Evolutionary conservation across 2,113 vertebrate genomes (phyloP).

Genomic region (Microcebus griseorufus): DNA sequence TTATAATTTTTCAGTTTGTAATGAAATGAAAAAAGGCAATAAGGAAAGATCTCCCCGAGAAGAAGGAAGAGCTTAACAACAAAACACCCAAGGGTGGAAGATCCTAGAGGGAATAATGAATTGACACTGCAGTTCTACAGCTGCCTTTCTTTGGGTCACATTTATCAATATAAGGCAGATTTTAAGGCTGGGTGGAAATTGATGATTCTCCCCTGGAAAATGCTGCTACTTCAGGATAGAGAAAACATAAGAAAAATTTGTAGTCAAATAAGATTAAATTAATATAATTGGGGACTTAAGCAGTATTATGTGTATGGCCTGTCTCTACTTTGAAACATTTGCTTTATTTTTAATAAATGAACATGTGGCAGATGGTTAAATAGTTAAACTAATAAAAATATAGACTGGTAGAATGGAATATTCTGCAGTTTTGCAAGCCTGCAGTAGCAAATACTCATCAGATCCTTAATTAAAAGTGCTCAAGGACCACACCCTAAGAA

Average conservation of each 20-base stretch:
- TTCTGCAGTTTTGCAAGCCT: too few relatives aligned
- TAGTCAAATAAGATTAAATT: background rate
- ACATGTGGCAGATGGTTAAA: background rate
- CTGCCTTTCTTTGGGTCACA: background rate
- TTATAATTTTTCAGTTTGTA: background rate
- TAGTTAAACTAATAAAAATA: background rate
- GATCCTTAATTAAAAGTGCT: background rate
- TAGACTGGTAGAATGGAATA: background rate
- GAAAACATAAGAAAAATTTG: background rate
- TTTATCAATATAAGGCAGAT: background rate
- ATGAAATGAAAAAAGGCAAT: background rate
- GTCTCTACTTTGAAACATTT: too few relatives aligned
- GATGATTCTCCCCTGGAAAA: background rate
- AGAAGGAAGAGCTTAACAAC: background rate
- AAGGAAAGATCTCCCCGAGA: background rate
- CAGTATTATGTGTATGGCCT: background rate
- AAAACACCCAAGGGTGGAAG: background rate
- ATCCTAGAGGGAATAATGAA: background rate
- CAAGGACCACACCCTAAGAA: accelerated
- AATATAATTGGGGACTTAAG: background rate
- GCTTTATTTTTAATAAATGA: background rate
- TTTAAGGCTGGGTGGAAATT: background rate
- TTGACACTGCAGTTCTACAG: background rate
- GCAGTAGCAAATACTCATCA: too few relatives aligned
- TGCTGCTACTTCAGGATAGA: background rate